Evolutionary conservation across 2,888 invertebrate species (phyloP).

Genomic region (Melanostoma mellinum): DNA sequence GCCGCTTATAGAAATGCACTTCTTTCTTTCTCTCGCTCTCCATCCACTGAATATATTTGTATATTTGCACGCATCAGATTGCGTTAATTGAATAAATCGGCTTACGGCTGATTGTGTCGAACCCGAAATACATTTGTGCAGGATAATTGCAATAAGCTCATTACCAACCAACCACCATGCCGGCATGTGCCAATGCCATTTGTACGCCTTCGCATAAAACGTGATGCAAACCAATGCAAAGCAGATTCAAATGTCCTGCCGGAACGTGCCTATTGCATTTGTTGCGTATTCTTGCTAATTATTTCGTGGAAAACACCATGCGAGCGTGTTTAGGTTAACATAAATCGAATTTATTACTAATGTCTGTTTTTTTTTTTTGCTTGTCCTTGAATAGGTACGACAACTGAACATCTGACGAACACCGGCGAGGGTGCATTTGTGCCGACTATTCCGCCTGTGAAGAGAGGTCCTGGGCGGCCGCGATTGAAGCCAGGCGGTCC

Average conservation of each 20-base stretch:
- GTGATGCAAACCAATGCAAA: constrained; percentile 65
- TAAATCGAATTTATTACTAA: constrained; percentile 28
- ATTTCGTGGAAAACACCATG: constrained; percentile 64
- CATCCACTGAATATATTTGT: neutral
- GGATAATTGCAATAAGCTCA: constrained; percentile 69
- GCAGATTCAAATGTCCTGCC: constrained; percentile 63
- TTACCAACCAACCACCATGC: constrained; percentile 14
- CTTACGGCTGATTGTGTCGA: constrained; percentile 54
- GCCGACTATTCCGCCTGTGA: constrained; percentile 78
- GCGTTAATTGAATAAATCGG: constrained; percentile 72
- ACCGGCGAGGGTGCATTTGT: constrained; percentile 74
- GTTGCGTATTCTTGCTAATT: constrained; percentile 57
- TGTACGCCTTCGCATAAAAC: constrained; percentile 40
- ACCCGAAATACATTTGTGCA: constrained; percentile 61
- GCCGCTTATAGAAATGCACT: constrained; percentile 58
- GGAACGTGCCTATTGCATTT: constrained; percentile 57
- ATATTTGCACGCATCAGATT: constrained; percentile 40
- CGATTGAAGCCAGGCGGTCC: constrained; percentile 87
- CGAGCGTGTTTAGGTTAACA: constrained; percentile 52
- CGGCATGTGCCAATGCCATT: constrained; percentile 73
- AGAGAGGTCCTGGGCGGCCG: constrained; percentile 87
- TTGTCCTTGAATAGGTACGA: constrained; percentile 44
- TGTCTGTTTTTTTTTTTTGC: constrained; percentile 22
- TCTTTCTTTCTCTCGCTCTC: constrained; percentile 11
- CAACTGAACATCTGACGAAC: constrained; percentile 65